These are phyloP conservation scores for Drosophila niveifrons DNA, from an alignment of 2,888 invertebrate genomes.

Conservation along the genomic window DNA sequence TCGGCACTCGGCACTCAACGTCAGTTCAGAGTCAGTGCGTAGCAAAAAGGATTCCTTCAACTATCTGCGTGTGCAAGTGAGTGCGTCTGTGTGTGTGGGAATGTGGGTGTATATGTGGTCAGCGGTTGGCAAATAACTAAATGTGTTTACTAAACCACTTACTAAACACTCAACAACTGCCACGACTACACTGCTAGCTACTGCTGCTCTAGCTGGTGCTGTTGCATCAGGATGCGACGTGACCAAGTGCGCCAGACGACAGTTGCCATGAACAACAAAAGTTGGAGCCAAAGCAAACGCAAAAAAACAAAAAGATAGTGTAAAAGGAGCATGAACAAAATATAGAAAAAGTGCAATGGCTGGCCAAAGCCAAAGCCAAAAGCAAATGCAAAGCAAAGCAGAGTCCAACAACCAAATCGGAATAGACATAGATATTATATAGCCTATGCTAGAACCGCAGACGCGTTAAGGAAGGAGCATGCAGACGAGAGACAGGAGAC, in stretches of 20 bases:
- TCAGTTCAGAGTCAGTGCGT: slow-evolving; percentile 39
- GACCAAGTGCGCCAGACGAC: slow-evolving; percentile 69
- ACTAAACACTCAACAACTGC: slow-evolving; percentile 79
- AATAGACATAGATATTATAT: slow-evolving; percentile 38
- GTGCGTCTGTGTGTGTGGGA: slow-evolving; percentile 31
- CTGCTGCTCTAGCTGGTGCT: slow-evolving; percentile 15
- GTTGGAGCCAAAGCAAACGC: slow-evolving; percentile 46
- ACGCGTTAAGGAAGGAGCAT: slow-evolving; percentile 56
- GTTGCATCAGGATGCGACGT: slow-evolving; percentile 63
- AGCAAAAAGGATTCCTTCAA: slow-evolving; percentile 41
- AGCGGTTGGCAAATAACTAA: slow-evolving; percentile 76
- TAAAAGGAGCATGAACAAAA: slow-evolving; percentile 31
- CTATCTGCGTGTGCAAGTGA: slow-evolving; percentile 21
- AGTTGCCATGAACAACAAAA: slow-evolving; percentile 30
- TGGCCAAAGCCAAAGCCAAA: slow-evolving; percentile 18
- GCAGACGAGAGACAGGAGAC: slow-evolving; percentile 22
- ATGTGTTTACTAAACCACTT: slow-evolving; percentile 81
- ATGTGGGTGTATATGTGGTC: slow-evolving; percentile 47
- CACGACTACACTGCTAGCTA: slow-evolving; percentile 34
- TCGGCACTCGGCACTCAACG: slow-evolving; percentile 31
- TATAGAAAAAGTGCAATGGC: slow-evolving; percentile 53
- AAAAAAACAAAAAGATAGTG: not conserved
- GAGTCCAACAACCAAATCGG: slow-evolving; percentile 42
- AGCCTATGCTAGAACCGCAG: slow-evolving; percentile 57
- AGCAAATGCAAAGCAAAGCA: slow-evolving; percentile 18